Evolutionary conservation across 2,888 invertebrate species (phyloP).

Genomic region (Syritta pipiens): DNA sequence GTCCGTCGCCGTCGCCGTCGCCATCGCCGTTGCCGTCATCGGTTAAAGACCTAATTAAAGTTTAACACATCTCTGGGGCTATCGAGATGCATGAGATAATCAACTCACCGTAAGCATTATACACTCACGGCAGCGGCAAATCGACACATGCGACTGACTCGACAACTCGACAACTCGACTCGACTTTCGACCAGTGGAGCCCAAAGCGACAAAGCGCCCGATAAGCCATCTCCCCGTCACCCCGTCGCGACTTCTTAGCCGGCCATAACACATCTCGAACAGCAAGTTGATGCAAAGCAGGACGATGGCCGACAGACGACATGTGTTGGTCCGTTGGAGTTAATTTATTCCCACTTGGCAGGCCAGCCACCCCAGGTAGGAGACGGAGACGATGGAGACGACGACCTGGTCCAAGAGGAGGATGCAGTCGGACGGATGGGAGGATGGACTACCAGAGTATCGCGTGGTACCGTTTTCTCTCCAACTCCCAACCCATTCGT

Average conservation of each 20-base stretch:
- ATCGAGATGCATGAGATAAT: conserved; percentile 58
- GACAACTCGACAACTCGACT: too few species aligned
- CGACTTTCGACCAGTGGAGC: too few species aligned
- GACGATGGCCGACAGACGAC: conserved; percentile 50
- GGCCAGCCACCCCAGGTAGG: conserved; percentile 6
- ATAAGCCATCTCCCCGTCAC: conserved; percentile 51
- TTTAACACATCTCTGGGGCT: conserved; percentile 59
- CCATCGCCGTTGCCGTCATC: not conserved
- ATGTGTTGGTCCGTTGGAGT: conserved; percentile 57
- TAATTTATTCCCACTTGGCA: conserved; percentile 64
- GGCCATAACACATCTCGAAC: not conserved
- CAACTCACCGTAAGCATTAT: conserved; percentile 65
- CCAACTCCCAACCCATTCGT: conserved; percentile 31
- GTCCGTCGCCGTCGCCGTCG: not conserved
- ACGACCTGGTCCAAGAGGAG: too few species aligned
- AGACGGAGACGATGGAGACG: too few species aligned
- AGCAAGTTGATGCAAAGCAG: conserved; percentile 5
- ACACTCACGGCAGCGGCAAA: conserved; percentile 8
- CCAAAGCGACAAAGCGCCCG: conserved; percentile 46
- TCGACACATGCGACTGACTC: conserved; percentile 17
- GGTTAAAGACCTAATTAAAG: conserved; percentile 40
- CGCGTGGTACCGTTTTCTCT: conserved; percentile 52
- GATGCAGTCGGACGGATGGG: too few species aligned
- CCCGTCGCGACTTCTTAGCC: not conserved
- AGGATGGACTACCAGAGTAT: not conserved